phyloP scores from a whole-genome alignment of 2,888 invertebrate genomes.

The Ectemnius cavifrons region DNA sequence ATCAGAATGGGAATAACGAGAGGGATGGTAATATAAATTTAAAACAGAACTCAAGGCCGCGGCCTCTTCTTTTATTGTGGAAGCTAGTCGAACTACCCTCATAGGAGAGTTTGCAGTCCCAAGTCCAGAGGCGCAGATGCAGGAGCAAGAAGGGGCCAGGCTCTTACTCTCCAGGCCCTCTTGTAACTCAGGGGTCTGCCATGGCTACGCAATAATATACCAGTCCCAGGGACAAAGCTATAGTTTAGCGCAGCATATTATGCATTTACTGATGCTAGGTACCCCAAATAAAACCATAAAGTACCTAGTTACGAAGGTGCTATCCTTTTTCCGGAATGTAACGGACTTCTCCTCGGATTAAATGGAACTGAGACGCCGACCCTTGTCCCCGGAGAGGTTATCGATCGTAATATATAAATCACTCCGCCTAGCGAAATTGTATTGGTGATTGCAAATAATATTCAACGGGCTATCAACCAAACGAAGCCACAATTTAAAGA shows the following conservation, averaged over 20 bases:
- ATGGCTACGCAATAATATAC: slow-evolving; percentile 69
- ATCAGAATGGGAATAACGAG: not conserved
- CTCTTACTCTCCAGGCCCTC: slow-evolving; percentile 35
- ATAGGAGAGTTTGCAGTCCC: slow-evolving; percentile 35
- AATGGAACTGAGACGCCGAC: not conserved
- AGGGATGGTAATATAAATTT: slow-evolving; percentile 30
- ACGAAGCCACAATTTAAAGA: too few species aligned
- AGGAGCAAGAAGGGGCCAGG: slow-evolving; percentile 40
- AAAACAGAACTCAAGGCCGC: slow-evolving; percentile 48
- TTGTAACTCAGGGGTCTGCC: slow-evolving; percentile 48
- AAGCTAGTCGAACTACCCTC: slow-evolving; percentile 49
- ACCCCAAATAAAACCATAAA: slow-evolving; percentile 75
- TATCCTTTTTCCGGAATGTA: slow-evolving; percentile 61
- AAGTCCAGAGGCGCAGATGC: slow-evolving; percentile 59
- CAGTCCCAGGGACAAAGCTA: slow-evolving; percentile 73
- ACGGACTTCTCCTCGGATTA: slow-evolving; percentile 46
- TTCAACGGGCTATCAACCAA: too few species aligned
- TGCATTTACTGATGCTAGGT: slow-evolving; percentile 65
- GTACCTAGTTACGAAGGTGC: slow-evolving; percentile 55
- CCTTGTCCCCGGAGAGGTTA: not conserved
- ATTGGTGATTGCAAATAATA: not conserved
- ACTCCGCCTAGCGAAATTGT: not conserved
- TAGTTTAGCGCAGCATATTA: slow-evolving; percentile 69
- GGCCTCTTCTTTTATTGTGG: slow-evolving; percentile 47
- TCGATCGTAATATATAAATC: slow-evolving; percentile 2